Base-by-base conservation (phyloP, 2,888 invertebrate genomes). In the Sisyra terminalis region DNA sequence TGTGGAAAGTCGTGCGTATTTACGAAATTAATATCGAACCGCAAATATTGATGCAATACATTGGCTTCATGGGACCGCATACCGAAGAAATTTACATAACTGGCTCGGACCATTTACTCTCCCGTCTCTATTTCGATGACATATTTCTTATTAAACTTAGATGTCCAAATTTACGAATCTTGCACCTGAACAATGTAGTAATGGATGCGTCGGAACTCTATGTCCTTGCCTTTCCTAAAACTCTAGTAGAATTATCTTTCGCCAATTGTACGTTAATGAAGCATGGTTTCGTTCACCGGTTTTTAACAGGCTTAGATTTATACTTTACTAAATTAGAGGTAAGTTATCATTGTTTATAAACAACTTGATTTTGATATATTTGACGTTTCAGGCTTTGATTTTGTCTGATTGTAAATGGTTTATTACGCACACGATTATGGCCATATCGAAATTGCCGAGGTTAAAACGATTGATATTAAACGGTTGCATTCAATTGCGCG, bases 331-430 rank as follows among this genome's bases (percentile, higher is more conserved):
- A 41, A 13, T 24, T 41, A 34, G 41, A 41, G 18, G 41, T 41
- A 41, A 32, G n/a, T 32, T 11, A 32, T 11, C 32, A 13, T n/a
- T 32, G 13, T 32, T 4, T 14, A 35, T 35, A 4, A 15, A 7
- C 38, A 39, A 40, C 30, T 14, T 11, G n/a, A 5, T 24, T 24
- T 38, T 24, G 2, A 14, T 14, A 37, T 37, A 10, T 44, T 46
- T 29, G 16, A 44, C 48, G 48, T 56, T 55, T 44, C 56, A 81
- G 80, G 71, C 74, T 38, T 54, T 86, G 39, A 74, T 80, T 52
- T 64, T 87, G 42, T 79, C 80, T 24, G 69, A 73, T 46, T 84
- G 83, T 54, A 63, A 69, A 5, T 86, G 85, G 84, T 69, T 87
- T 46, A 74, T 77, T 41, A 75, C 82, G 0, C 76, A 80, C 45